Base-by-base conservation (phyloP, 64 coral and sea anemone species). In the Actinia tenebrosa region DNA sequence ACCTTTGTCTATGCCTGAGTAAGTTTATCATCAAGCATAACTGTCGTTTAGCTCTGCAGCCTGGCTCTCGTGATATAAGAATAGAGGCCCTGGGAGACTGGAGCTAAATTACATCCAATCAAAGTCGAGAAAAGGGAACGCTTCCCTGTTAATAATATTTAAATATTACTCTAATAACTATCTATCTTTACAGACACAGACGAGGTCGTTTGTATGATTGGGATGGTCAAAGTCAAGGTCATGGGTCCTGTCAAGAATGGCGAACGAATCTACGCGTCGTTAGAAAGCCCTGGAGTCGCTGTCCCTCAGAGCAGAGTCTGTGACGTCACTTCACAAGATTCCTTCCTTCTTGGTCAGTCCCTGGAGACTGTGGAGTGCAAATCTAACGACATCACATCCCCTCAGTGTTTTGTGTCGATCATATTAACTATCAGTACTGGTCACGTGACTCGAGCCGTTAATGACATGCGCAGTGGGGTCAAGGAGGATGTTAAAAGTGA, bases 171-270 rank as follows among this genome's bases (percentile, higher is more conserved):
- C 45, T 22, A 52, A 81, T 5, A 25, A 50, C 45, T 81, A 50
- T 80, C 79, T 87, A 17, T 81, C 79, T 87, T 86, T 93, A 62
- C 71, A 93, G 92, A 42, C 45, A 1, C 63, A 14, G 53, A 84
- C 14, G 92, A 93, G 14, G 62, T 89, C 47, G 92, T 93, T 0
- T 93, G 92, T 87, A 83, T 93, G 45, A 89, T 93, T 60, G 92
- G 92, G 1, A 93, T 93, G 83, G 92, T 93, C 10, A 68, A 86
- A 2, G 87, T 93, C 45, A 93, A 93, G 81, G 88, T 93, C 23
- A 84, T 89, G 6, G 92, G 92, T 26, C 47, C 66, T 30, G 87
- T 89, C 0, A 71, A 89, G 80, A 89, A 89, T 62, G 92, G 92
- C 27, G 92, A 93, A 66, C 84, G 92, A 37, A 71, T 93, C 27